Percentiles rank a stretch among this genome's conserved stretches.
Conservation (phyloP, 2,113 vertebrate genomes). For the Centropus unirufus region DNA sequence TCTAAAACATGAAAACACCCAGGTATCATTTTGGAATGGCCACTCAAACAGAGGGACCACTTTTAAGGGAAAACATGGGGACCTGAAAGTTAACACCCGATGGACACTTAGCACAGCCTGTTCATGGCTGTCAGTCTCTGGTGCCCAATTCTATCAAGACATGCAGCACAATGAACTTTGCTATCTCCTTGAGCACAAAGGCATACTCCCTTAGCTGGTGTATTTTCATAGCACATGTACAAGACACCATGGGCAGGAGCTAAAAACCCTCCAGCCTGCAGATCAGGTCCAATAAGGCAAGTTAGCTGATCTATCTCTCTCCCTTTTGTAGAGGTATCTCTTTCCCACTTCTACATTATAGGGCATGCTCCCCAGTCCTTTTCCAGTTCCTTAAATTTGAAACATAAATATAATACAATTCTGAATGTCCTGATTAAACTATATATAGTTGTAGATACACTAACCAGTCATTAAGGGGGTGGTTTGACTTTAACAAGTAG, state of each 20-base stretch:
- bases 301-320: neutral
- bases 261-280: neutral
- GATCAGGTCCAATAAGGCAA: neutral
- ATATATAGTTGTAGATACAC: neutral
- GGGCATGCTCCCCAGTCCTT: neutral
- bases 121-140: rapidly evolving
- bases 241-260: neutral
- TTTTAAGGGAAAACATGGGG: neutral
- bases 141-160: neutral
- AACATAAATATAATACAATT: neutral
- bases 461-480: neutral
- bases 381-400: neutral
- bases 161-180: neutral
- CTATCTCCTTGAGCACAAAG: conserved; percentile 6
- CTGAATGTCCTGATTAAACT: neutral
- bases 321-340: neutral
- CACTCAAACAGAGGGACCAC: neutral
- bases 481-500: neutral
- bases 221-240: conserved; percentile 11
- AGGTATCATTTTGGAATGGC: neutral
- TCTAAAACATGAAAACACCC: neutral
- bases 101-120: neutral
- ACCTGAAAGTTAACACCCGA: neutral
- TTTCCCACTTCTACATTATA: neutral
- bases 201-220: conserved; percentile 8